Evolutionary conservation across 2,888 invertebrate species (phyloP).

Genomic region (Drosophila mimica): DNA sequence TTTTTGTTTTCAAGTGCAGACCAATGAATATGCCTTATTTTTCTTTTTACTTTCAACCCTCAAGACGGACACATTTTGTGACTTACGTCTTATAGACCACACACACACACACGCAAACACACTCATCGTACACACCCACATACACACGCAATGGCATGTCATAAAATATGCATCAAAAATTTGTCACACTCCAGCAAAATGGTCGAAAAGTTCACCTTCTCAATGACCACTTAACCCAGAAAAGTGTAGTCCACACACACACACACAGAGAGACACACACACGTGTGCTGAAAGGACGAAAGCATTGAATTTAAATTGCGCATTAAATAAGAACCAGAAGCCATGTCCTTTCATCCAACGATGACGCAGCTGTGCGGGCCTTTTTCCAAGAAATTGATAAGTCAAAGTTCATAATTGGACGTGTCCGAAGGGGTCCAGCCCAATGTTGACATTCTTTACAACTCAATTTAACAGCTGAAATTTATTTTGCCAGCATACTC

Average conservation of each 20-base stretch:
- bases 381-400: constrained; percentile 71
- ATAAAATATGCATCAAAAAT: constrained; percentile 76
- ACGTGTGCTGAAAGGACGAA: constrained; percentile 27
- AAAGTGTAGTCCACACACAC: constrained; percentile 31
- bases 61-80: constrained; percentile 1
- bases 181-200: constrained; percentile 70
- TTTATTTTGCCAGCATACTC: constrained; percentile 20
- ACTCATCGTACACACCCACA: not conserved
- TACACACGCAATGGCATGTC: constrained; percentile 29
- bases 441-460: constrained; percentile 43
- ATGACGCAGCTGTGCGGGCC: constrained; percentile 41
- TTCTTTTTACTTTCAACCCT: constrained; percentile 26
- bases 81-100: constrained; percentile 7
- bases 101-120: constrained; percentile 6
- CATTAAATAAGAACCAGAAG: constrained; percentile 64
- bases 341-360: constrained; percentile 40
- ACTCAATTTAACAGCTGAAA: constrained; percentile 41
- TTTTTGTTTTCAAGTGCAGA: constrained; percentile 29
- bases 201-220: constrained; percentile 70
- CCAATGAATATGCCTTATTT: constrained; percentile 37
- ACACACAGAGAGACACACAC: constrained; percentile 5
- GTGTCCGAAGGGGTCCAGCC: constrained; percentile 24
- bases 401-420: constrained; percentile 74
- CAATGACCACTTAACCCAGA: constrained; percentile 77
- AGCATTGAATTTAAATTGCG: constrained; percentile 77